Percentiles rank a stretch among this genome's conserved stretches.
Conservation (phyloP, 2,113 vertebrate species). For the Nothoprocta pentlandii region DNA sequence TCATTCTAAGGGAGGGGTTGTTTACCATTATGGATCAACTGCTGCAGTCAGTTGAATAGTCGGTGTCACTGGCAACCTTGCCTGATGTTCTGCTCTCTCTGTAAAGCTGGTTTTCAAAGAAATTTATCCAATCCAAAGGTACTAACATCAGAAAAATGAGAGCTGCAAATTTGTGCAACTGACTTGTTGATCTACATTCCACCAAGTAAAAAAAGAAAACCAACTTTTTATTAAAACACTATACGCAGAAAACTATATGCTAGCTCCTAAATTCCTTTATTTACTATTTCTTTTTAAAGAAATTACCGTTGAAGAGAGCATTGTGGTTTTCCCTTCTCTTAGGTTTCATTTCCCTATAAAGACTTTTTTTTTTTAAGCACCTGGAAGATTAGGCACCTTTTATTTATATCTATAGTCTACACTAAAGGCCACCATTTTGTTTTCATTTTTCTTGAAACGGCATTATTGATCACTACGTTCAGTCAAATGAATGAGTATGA, state of each 20-base stretch:
- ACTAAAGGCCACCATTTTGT: background rate
- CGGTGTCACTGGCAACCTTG: background rate
- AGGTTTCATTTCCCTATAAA: background rate
- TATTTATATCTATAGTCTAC: background rate
- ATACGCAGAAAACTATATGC: accelerated
- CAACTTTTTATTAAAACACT: background rate
- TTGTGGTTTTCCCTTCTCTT: accelerated
- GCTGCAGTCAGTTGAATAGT: background rate
- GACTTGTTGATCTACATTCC: background rate
- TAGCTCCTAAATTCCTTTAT: background rate
- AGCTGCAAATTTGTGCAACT: constrained; percentile 9
- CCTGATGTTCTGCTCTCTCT: accelerated
- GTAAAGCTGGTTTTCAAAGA: background rate
- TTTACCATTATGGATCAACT: background rate
- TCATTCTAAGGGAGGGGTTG: background rate
- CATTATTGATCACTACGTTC: background rate
- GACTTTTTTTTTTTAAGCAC: background rate
- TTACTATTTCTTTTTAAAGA: background rate
- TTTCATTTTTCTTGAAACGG: background rate
- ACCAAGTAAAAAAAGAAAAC: background rate
- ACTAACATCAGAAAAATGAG: background rate
- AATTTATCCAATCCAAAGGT: background rate
- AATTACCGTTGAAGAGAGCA: background rate
- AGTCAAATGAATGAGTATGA: background rate
- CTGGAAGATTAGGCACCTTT: background rate